phyloP scores from a whole-genome alignment of 2,113 vertebrate species.

The Gila orcuttii region DNA sequence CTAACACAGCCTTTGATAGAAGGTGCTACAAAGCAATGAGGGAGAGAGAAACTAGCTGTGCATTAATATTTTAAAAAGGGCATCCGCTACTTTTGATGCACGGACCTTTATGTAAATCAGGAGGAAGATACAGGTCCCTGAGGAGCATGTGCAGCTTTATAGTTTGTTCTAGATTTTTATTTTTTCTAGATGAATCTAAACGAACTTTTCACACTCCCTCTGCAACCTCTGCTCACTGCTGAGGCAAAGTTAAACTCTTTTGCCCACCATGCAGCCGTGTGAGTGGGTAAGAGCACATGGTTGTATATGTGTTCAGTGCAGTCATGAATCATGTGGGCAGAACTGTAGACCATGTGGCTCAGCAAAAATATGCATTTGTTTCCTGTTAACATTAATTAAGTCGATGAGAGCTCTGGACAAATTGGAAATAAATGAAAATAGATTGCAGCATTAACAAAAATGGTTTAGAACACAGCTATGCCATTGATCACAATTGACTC shows the following conservation, averaged over 20 bases:
- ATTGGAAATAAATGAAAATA: constrained; percentile 44
- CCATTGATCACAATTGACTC: constrained; percentile 30
- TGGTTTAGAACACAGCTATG: constrained; percentile 38
- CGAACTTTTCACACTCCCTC: constrained; percentile 94
- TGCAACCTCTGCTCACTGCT: constrained; percentile 79
- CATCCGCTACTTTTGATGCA: constrained; percentile 91
- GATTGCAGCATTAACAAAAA: constrained; percentile 26
- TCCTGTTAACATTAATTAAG: constrained; percentile 47
- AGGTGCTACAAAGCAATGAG: constrained; percentile 85
- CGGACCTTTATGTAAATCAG: constrained; percentile 93
- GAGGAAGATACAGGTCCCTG: constrained; percentile 84
- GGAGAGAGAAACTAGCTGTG: constrained; percentile 86
- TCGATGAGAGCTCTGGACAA: constrained; percentile 17
- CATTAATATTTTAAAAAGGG: constrained; percentile 97
- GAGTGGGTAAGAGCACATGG: constrained; percentile 6
- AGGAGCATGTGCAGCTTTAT: constrained; percentile 83
- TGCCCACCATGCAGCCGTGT: constrained; percentile 36
- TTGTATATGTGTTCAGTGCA: background rate
- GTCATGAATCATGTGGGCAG: constrained; percentile 27
- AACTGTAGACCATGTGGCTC: background rate
- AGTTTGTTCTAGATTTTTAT: constrained; percentile 78
- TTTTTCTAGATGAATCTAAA: constrained; percentile 83
- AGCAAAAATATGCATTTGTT: constrained; percentile 26
- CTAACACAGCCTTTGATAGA: constrained; percentile 89
- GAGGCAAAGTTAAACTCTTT: constrained; percentile 75